These are phyloP conservation scores for Drosophila prosaltans DNA, from an alignment of 1,140 invertebrate species.

Conservation along the genomic window DNA sequence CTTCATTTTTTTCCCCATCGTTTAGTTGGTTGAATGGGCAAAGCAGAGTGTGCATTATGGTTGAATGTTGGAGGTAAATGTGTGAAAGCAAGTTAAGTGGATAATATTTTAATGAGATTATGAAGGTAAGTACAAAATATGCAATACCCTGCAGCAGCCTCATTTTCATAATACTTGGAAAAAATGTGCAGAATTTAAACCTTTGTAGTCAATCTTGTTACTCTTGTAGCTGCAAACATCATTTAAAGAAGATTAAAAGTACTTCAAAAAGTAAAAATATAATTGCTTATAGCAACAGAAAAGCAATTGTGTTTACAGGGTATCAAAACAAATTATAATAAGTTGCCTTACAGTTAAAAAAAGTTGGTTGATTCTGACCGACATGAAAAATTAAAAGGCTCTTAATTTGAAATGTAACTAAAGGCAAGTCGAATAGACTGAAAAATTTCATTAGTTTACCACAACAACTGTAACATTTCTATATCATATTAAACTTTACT, in stretches of 20 bases:
- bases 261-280: too few relatives aligned
- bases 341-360: too few relatives aligned
- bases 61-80: background rate
- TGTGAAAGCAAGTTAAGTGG: background rate
- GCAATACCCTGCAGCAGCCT: background rate
- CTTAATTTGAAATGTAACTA: background rate
- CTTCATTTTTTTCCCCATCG: background rate
- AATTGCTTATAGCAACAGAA: too few relatives aligned
- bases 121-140: background rate
- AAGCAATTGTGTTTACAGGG: background rate
- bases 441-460: conserved; percentile 46
- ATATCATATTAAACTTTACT: conserved; percentile 36
- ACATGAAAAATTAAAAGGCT: background rate
- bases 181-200: too few relatives aligned
- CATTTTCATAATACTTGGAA: too few relatives aligned
- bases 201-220: background rate
- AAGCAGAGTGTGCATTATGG: background rate
- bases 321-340: background rate
- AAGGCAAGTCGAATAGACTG: background rate
- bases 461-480: conserved; percentile 42
- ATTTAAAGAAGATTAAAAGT: too few relatives aligned
- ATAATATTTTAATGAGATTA: conserved; percentile 7
- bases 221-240: background rate
- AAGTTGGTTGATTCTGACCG: background rate
- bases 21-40: too few relatives aligned